Evolutionary conservation across 2,113 vertebrate species (phyloP), one percentile per base, ranked within the genome.

Genomic region (Acinonyx jubatus): DNA sequence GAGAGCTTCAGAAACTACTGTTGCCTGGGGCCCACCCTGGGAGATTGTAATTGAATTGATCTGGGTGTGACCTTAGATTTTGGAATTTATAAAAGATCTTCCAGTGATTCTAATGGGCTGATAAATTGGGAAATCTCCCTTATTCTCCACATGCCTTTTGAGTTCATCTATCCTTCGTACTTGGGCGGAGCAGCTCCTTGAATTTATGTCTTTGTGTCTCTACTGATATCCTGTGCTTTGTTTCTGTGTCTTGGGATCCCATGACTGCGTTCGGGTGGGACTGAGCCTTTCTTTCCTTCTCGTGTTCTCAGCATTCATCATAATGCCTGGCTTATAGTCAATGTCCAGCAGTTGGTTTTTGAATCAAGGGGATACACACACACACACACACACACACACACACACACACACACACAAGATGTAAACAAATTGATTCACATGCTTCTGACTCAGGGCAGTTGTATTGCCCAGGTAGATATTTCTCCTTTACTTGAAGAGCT

Each of bases 401-500:
- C 41, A 45, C 41, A 45, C 41, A 45, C 41, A 45, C 45, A 45
- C 41, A 41, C 45, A 45, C 7, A 57, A 33, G 52, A 88, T 68
- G 84, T 92, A 90, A 97, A 89, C 88, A 88, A 89, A 90, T 89
- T 5, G 18, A 90, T 94, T 65, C 48, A 76, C 90, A 33, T 15
- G 29, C 15, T 91, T 98, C 74, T 97, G 94, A 93, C 80, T 97
- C 45, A 33, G 87, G 87, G 48, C 38, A 52, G 90, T 85, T 93
- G 78, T 87, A 84, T 65, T 55, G 36, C n/a, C 48, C 33, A 38
- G 79, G 71, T 33, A 83, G 84, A 80, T 89, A 57, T 78, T 79
- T 96, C 76, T 95, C 21, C 86, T 96, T 96, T 88, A 65, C 61
- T 82, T 74, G 94, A 88, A 91, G 52, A 97, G 48, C 57, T 85